Evolutionary conservation across 1,140 invertebrate species (phyloP).

Genomic region (Drosophila bifasciata): DNA sequence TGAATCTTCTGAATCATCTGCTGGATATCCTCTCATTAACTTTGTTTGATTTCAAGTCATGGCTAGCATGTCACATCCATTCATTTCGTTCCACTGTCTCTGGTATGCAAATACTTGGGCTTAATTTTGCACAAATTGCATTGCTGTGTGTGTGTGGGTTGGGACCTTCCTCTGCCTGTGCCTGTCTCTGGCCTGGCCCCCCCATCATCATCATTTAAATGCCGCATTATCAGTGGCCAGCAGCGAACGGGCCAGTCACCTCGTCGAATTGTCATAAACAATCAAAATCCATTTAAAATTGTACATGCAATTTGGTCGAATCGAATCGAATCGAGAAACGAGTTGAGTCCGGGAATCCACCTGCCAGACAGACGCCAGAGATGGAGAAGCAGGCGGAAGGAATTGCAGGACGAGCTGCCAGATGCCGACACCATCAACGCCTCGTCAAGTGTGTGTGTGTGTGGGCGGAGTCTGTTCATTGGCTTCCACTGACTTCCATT

Average conservation of each 20-base stretch:
- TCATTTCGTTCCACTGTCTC: no score
- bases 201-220: constrained; percentile 77
- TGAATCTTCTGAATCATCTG: no score
- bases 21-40: no score
- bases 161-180: constrained; percentile 2
- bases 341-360: background rate
- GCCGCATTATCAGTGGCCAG: constrained; percentile 75
- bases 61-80: background rate
- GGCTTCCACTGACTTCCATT: constrained; percentile 43
- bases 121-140: constrained; percentile 42
- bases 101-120: constrained; percentile 16
- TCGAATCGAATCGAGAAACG: background rate
- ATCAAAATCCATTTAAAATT: constrained; percentile 83
- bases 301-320: constrained; percentile 75
- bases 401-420: constrained; percentile 32
- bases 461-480: constrained; percentile 49
- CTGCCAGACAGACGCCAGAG: no score
- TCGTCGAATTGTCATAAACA: constrained; percentile 79
- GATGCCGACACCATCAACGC: constrained; percentile 59
- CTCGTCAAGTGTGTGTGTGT: constrained; percentile 59
- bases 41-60: constrained; percentile 6
- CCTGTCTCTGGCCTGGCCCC: background rate
- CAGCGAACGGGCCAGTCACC: constrained; percentile 69
- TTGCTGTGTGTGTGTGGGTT: constrained; percentile 7
- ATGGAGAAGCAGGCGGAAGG: background rate